phyloP scores from a whole-genome alignment of 2,113 vertebrate genomes.

The Butorides virescens region DNA sequence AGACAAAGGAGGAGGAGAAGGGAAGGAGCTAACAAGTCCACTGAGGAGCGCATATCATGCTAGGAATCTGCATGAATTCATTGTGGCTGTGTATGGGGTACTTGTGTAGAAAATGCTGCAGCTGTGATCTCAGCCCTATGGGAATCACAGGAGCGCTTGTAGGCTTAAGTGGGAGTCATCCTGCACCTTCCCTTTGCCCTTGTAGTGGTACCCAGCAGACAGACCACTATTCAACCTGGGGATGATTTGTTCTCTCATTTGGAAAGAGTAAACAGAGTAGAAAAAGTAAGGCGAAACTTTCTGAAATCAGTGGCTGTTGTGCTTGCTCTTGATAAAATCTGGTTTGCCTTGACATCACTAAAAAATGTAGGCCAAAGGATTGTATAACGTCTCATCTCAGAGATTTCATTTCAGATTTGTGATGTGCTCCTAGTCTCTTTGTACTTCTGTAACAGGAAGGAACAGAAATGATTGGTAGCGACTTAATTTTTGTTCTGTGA shows the following conservation, averaged over 20 bases:
- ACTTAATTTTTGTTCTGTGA: neutral
- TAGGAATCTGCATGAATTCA: neutral
- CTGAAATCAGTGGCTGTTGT: neutral
- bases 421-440: neutral
- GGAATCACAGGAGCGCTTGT: neutral
- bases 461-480: neutral
- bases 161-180: neutral
- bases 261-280: neutral
- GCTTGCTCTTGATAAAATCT: neutral
- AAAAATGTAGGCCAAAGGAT: neutral
- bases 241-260: neutral
- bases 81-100: neutral
- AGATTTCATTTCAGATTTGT: neutral
- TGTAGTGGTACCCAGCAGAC: neutral
- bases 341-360: neutral
- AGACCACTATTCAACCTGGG: neutral
- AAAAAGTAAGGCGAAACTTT: neutral
- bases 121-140: neutral
- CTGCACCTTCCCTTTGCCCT: neutral
- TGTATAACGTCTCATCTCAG: neutral
- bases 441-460: neutral
- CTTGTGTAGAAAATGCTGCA: neutral
- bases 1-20: neutral
- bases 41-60: neutral
- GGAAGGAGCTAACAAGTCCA: neutral